phyloP scores from a whole-genome alignment of 2,113 vertebrate genomes.

The Protomyctophum bolini region DNA sequence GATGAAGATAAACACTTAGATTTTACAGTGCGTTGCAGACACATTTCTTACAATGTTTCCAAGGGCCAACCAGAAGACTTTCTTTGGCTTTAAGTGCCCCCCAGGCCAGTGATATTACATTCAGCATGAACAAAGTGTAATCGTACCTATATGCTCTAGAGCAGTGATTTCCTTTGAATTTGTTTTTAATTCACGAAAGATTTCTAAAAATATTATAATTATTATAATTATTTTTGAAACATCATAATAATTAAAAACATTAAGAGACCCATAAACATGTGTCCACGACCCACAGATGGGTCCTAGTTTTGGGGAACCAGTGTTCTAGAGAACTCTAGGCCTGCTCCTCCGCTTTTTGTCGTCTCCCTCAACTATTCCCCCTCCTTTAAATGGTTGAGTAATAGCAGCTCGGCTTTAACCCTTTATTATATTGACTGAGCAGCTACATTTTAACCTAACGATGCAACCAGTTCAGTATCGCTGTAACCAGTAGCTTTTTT shows the following conservation, averaged over 20 bases:
- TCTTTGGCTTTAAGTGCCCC: slow-evolving; percentile 2
- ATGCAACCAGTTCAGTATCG: too few species aligned
- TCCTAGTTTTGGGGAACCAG: too few species aligned
- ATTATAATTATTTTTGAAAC: too few species aligned
- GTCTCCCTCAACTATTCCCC: slow-evolving; percentile 34
- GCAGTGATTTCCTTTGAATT: too few species aligned
- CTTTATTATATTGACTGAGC: slow-evolving; percentile 68
- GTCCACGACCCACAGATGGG: too few species aligned
- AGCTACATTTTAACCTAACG: slow-evolving; percentile 54
- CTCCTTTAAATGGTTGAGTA: slow-evolving; percentile 61
- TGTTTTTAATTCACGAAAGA: too few species aligned
- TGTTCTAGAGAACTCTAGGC: too few species aligned
- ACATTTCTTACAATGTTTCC: slow-evolving; percentile 9
- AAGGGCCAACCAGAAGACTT: not conserved
- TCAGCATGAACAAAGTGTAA: slow-evolving; percentile 13
- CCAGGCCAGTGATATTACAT: not conserved
- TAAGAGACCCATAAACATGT: too few species aligned
- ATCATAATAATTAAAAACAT: too few species aligned
- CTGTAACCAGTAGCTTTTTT: slow-evolving; percentile 42
- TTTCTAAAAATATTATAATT: too few species aligned
- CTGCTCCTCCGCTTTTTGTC: slow-evolving; percentile 56
- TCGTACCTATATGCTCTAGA: slow-evolving; percentile 26
- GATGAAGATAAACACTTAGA: too few species aligned
- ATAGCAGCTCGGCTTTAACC: slow-evolving; percentile 71
- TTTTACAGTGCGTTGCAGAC: too few species aligned